Evolutionary conservation across 2,797 vertebrate genomes (phyloP), one percentile per base, ranked within the genome.

Genomic region (Sylvia borin): DNA sequence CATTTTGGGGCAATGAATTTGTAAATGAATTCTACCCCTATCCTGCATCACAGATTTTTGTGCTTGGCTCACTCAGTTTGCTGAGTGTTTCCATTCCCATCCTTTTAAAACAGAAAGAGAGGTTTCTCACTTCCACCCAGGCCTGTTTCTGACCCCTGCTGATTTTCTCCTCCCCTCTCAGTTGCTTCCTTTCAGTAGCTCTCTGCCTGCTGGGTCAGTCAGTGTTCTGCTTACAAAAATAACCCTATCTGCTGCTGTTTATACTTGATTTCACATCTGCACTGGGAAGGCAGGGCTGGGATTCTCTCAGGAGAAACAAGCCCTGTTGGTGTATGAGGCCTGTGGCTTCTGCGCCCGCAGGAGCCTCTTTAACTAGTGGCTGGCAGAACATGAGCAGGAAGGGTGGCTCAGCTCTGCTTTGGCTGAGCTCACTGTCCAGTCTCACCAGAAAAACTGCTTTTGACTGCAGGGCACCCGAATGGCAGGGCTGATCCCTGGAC

Each of bases 281-380:
- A 1, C 47, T 47, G 76, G 76, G 64, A 74, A 32, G 48, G 61
- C 6, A 3, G 71, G 70, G 40, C 68, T 80, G 72, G 53, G 45
- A 36, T 84, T 88, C 40, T 90, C n/a, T 18, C 27, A 21, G 48
- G 60, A 53, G 19, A 77, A 80, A 13, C n/a, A 34, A 32, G 27
- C 51, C n/a, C n/a, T 65, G 42, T 36, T 58, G 36, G 38, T 0
- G 0, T 4, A 2, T 4, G 7, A 43, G 5, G 8, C 31, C 34
- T 1, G 0, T 0, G 7, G 45, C 60, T 5, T 3, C 43, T 80
- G 66, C 75, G 53, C 32, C 83, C 55, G 27, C 13, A 8, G 36
- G 34, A 90, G 25, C 61, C 27, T 68, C 89, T 66, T 51, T 82
- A 54, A 45, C 43, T 58, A 21, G 32, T 85, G 58, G 16, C 31